These are phyloP conservation scores for Plestiodon gilberti DNA, from an alignment of 2,113 vertebrate genomes.

Conservation along the genomic window DNA sequence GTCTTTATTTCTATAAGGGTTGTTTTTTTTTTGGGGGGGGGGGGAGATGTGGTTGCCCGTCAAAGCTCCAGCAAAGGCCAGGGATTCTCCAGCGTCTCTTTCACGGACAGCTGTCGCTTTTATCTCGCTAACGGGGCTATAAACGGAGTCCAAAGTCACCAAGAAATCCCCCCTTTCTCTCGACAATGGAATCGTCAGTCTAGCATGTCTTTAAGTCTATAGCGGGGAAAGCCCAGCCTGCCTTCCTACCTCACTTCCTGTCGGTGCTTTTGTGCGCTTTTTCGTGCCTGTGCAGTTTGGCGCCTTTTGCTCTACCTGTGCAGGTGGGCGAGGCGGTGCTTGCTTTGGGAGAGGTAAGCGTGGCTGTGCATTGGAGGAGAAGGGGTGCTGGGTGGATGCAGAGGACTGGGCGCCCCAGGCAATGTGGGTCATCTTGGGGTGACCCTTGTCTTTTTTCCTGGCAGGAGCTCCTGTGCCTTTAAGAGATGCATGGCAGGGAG, in stretches of 20 bases:
- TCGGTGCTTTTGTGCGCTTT: too few species aligned
- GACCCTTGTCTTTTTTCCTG: not conserved
- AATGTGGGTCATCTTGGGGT: too few species aligned
- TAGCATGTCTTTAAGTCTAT: not conserved
- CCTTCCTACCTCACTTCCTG: not conserved
- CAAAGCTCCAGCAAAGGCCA: too few species aligned
- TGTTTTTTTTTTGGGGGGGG: too few species aligned
- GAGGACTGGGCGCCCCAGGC: too few species aligned
- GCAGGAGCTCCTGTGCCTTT: not conserved
- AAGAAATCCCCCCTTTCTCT: not conserved
- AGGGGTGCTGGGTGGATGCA: not conserved
- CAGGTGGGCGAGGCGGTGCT: not conserved
- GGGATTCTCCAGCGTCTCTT: too few species aligned
- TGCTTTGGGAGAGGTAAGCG: not conserved
- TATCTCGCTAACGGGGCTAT: too few species aligned
- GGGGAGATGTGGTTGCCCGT: too few species aligned
- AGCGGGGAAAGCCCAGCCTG: rapidly evolving
- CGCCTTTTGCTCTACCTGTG: not conserved
- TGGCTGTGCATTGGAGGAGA: too few species aligned
- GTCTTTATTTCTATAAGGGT: too few species aligned
- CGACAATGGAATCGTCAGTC: not conserved
- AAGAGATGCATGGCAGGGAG: not conserved
- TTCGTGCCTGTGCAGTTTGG: not conserved
- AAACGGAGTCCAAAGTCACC: not conserved
- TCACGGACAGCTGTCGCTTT: too few species aligned